Evolutionary conservation across 2,113 vertebrate species (phyloP).

Genomic region (Synodontis membranacea): DNA sequence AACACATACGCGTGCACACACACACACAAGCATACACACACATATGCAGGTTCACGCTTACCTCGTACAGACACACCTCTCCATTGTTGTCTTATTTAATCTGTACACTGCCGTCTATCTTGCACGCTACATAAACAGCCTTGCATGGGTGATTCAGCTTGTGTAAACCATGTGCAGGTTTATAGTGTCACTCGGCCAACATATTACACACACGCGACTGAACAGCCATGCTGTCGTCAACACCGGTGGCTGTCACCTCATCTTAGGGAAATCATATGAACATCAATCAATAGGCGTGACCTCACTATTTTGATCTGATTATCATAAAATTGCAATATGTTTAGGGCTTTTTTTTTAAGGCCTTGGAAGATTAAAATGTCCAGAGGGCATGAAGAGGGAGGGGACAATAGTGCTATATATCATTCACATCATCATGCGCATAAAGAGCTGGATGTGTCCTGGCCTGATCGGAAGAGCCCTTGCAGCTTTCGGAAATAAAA

Average conservation of each 20-base stretch:
- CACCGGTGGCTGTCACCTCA: constrained; percentile 20
- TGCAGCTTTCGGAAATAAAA: not conserved
- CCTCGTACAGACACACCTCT: constrained; percentile 44
- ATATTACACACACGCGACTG: not conserved
- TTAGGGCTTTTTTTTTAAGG: constrained; percentile 13
- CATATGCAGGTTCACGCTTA: constrained; percentile 38
- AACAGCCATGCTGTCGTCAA: constrained; percentile 3
- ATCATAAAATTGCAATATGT: constrained; percentile 6
- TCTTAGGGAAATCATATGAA: constrained; percentile 15
- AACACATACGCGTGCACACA: constrained; percentile 69
- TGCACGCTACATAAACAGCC: constrained; percentile 56
- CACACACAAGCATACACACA: constrained; percentile 48
- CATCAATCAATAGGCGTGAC: not conserved
- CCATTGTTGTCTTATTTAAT: constrained; percentile 52
- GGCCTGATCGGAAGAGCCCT: not conserved
- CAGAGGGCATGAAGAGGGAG: constrained; percentile 14
- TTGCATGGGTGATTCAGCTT: constrained; percentile 43
- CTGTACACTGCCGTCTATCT: constrained; percentile 41
- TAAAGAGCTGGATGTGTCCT: constrained; percentile 9
- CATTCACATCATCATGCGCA: constrained; percentile 17
- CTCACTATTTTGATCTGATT: constrained; percentile 25
- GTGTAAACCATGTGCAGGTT: constrained; percentile 40
- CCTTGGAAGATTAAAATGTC: constrained; percentile 24
- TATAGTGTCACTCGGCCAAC: constrained; percentile 26
- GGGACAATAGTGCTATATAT: constrained; percentile 10